Base-by-base conservation (phyloP, 2,888 invertebrate species). In the Clunio marinus region DNA sequence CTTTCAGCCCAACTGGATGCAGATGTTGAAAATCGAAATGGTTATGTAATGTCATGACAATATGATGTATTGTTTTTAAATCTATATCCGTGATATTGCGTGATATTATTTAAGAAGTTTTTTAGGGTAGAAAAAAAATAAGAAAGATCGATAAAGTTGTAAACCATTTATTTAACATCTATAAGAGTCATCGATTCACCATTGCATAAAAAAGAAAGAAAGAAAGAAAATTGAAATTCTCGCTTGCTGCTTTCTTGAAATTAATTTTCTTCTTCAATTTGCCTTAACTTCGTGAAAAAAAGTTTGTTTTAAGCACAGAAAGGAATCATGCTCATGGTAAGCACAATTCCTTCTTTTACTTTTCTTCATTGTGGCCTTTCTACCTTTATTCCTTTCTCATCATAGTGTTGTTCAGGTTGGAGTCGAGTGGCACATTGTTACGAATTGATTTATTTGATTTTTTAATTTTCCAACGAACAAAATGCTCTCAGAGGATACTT, bases 21-120 rank as follows among this genome's bases (percentile, higher is more conserved):
- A 65, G 63, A 65, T 65, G 63, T 45, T 65, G 63, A 65, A 65
- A 65, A 65, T 65, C 46, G 63, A 46, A 65, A 17, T 17, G 51
- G 51, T 22, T 13, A 22, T 51, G 51, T 51, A 8, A 22, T 51
- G 51, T 51, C 51, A 51, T n/a, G 20, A 22, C 51, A 65, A 65
- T 65, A 46, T 65, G 63, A 65, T 65, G 63, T 45, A 65, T 65
- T 46, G 63, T 45, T 65, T 45, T 51, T 51, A 51, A 51, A 51
- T 45, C 45, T 45, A 45, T 51, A 22, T 51, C 51, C 20, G 7
- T 17, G 13, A 22, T n/a, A n/a, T 5, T 13, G 41, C 41, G n/a
- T n/a, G n/a, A n/a, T n/a, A n/a, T n/a, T n/a, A n/a, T 41, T 41
- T 41, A 5, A 10, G 41, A 15, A 5, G 41, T n/a, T n/a, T n/a